Percentiles rank a stretch among this genome's conserved stretches.
These are phyloP conservation scores for Chaunax sp. DNA, from an alignment of 2,797 vertebrate species.

Conservation along the genomic window DNA sequence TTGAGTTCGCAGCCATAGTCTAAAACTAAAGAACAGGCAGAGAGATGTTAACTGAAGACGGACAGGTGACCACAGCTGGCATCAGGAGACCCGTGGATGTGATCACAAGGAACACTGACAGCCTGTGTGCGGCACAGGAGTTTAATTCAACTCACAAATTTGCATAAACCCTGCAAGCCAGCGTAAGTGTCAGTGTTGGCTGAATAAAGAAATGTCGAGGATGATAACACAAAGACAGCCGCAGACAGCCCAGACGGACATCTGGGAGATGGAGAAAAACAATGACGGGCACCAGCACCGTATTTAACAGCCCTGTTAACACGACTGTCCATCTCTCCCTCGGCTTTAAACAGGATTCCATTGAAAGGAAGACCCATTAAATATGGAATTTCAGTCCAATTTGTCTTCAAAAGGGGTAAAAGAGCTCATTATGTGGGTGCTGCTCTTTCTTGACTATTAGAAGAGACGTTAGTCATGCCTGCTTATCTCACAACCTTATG, in stretches of 20 bases:
- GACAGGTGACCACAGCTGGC: slow-evolving; percentile 45
- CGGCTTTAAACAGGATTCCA: slow-evolving; percentile 73
- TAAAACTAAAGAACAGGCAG: slow-evolving; percentile 3
- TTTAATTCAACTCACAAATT: slow-evolving; percentile 39
- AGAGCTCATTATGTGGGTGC: slow-evolving; percentile 88
- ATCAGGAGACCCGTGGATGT: slow-evolving; percentile 27
- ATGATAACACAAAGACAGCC: slow-evolving; percentile 48
- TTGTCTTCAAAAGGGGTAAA: slow-evolving; percentile 88
- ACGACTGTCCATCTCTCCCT: slow-evolving; percentile 50
- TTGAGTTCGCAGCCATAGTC: slow-evolving; percentile 20
- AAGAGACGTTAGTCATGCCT: slow-evolving; percentile 93
- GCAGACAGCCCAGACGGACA: slow-evolving; percentile 57
- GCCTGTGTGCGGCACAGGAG: slow-evolving; percentile 23
- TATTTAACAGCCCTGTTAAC: slow-evolving; percentile 43
- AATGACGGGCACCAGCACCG: slow-evolving; percentile 36
- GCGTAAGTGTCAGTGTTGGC: slow-evolving; percentile 42
- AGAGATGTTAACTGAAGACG: slow-evolving; percentile 24
- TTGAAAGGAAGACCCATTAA: slow-evolving; percentile 83
- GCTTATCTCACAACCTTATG: slow-evolving; percentile 98
- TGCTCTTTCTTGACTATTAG: slow-evolving; percentile 90
- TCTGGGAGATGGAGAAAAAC: slow-evolving; percentile 51
- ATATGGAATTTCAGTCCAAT: slow-evolving; percentile 86
- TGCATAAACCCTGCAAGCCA: slow-evolving; percentile 43
- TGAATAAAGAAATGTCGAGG: slow-evolving; percentile 55
- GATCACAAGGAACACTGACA: slow-evolving; percentile 39